Evolutionary conservation across 1,140 invertebrate species (phyloP), one percentile per base, ranked within the genome.

Genomic region (Magallana gigas): DNA sequence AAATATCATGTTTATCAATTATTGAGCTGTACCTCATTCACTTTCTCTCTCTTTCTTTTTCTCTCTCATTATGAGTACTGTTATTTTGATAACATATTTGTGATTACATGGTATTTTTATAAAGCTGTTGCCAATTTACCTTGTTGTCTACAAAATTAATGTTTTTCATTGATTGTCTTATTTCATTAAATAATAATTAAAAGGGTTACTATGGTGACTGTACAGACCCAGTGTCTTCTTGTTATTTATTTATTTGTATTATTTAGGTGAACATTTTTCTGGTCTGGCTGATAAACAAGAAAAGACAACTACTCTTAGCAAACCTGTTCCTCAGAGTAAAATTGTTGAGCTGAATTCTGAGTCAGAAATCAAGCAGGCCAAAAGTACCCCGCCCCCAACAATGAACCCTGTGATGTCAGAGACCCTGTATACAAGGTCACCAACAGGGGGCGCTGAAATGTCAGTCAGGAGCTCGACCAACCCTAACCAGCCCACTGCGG

Each of bases 391-490:
- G 8, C 82, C 87, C 23, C 83, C 68, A n/a, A 80, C 58, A n/a
- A 58, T 58, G n/a, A 76, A 29, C 23, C 68, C 68, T 4, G 9
- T 23, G 81, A 76, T 8, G 58, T 60, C 57, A 59, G 83, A 83
- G 9, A 84, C 83, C 58, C 7, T 89, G 8, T 76, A 84, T 14
- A 87, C 88, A 57, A 89, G 76, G 68, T 60, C 83, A 11, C 82
- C 88, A 68, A 14, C 59, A 82, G 85, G 57, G 62, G 88, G 88
- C 23, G 85, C 88, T 87, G 88, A 89, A 16, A 62, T 89, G 71
- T 89, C 88, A 58, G 88, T 89, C 23, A 85, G 88, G 64, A 89
- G 88, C 81, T 89, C 88, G 14, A 87, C 88, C 12, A 89, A 89
- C 81, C 88, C 88, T 14, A 86, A 89, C 9, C 88, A 89, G 58